Conservation (phyloP, 2,797 vertebrate genomes). For the Melanotaenia maccullochi region DNA sequence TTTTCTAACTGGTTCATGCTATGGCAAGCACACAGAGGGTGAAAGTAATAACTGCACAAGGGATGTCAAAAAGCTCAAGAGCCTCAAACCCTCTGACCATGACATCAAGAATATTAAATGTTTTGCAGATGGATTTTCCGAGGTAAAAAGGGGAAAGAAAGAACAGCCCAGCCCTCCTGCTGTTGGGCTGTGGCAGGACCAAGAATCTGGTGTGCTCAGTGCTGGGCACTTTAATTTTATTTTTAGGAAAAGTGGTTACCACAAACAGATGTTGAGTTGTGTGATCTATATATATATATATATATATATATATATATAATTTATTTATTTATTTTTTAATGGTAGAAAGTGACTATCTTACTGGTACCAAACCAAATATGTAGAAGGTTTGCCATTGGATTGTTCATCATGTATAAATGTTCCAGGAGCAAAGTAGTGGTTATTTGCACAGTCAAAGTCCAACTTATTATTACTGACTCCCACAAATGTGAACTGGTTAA, state of each 20-base stretch:
- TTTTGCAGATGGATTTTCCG: constrained; percentile 36
- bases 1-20: constrained; percentile 24
- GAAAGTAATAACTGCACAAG: constrained; percentile 38
- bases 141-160: constrained; percentile 19
- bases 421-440: background rate
- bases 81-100: constrained; percentile 17
- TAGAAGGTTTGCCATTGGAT: background rate
- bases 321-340: too few species aligned
- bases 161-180: constrained; percentile 4
- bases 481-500: constrained; percentile 40
- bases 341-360: too few species aligned
- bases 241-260: constrained; percentile 24
- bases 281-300: background rate
- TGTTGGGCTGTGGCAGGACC: background rate
- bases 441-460: constrained; percentile 8
- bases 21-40: constrained; percentile 28
- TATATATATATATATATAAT: too few species aligned
- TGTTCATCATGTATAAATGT: background rate
- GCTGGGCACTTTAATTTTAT: constrained; percentile 17
- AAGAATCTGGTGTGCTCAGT: constrained; percentile 1
- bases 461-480: constrained; percentile 10
- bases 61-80: constrained; percentile 16
- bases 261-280: constrained; percentile 13
- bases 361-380: constrained; percentile 1
- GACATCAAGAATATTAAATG: constrained; percentile 42